These are phyloP conservation scores for Tyrannus savana DNA, from an alignment of 2,113 vertebrate species.

Conservation along the genomic window DNA sequence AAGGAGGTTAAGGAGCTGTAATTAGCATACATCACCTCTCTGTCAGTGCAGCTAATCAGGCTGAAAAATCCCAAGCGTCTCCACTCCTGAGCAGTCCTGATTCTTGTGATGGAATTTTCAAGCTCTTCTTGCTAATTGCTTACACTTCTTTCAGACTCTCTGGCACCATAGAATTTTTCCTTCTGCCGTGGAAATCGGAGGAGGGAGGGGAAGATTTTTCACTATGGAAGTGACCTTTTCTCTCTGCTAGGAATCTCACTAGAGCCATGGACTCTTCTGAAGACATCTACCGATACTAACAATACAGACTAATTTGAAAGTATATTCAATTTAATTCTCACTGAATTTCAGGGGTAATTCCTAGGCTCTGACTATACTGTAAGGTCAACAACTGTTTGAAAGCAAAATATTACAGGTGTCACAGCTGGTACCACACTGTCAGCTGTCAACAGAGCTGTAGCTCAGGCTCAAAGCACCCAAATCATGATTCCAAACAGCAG, in stretches of 20 bases:
- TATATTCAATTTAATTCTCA: neutral
- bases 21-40: constrained; percentile 46
- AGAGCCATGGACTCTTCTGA: neutral
- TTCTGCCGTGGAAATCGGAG: neutral
- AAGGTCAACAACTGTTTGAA: neutral
- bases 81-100: constrained; percentile 25
- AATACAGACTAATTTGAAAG: neutral
- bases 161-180: constrained; percentile 41
- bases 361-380: neutral
- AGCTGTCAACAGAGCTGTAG: neutral
- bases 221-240: neutral
- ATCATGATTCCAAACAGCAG: neutral
- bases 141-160: constrained; percentile 42
- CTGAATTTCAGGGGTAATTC: neutral
- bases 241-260: neutral
- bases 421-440: neutral
- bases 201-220: accelerated
- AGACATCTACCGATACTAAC: neutral
- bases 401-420: neutral
- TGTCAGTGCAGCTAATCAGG: constrained; percentile 43
- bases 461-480: neutral
- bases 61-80: constrained; percentile 57
- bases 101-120: constrained; percentile 37
- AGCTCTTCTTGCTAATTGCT: constrained; percentile 46
- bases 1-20: constrained; percentile 53